Conservation (phyloP, 1,140 invertebrate genomes). For the Monochamus saltuarius region DNA sequence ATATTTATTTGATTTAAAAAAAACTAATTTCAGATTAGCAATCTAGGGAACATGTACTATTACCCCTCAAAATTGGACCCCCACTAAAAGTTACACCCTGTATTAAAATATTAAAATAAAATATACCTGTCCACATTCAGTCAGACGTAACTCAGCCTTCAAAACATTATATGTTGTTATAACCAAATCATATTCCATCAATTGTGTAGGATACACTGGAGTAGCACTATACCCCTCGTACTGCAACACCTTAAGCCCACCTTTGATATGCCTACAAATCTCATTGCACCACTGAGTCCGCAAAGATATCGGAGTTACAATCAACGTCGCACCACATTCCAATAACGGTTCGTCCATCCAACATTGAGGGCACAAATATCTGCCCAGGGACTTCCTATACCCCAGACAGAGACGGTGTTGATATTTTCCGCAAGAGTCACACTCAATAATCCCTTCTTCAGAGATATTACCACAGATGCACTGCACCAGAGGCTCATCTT, state of each 20-base stretch:
- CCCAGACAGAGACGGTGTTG: conserved; percentile 67
- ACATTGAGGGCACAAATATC: conserved; percentile 67
- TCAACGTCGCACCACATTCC: conserved; percentile 65
- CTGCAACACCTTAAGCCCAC: conserved; percentile 59
- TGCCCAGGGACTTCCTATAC: conserved; percentile 49
- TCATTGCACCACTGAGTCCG: conserved; percentile 75
- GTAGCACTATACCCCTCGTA: conserved; percentile 59
- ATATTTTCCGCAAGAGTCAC: conserved; percentile 57
- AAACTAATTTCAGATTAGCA: no score
- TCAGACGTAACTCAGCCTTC: conserved; percentile 60
- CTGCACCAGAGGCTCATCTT: conserved; percentile 29
- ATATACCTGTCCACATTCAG: conserved; percentile 41
- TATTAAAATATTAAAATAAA: no score
- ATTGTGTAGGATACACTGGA: conserved; percentile 65
- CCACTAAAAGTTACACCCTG: no score
- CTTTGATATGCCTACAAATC: conserved; percentile 65
- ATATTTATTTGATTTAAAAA: no score
- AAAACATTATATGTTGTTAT: conserved; percentile 72
- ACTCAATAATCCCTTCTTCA: conserved; percentile 51
- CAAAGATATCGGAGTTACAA: conserved; percentile 71
- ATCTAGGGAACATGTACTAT: no score
- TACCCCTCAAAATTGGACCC: no score
- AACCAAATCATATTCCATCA: conserved; percentile 72
- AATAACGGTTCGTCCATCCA: conserved; percentile 57
- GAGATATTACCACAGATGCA: conserved; percentile 48